Percentiles rank a stretch among this genome's conserved stretches.
Conservation (phyloP, 2,888 invertebrate species). For the Brachyopa scutellaris region DNA sequence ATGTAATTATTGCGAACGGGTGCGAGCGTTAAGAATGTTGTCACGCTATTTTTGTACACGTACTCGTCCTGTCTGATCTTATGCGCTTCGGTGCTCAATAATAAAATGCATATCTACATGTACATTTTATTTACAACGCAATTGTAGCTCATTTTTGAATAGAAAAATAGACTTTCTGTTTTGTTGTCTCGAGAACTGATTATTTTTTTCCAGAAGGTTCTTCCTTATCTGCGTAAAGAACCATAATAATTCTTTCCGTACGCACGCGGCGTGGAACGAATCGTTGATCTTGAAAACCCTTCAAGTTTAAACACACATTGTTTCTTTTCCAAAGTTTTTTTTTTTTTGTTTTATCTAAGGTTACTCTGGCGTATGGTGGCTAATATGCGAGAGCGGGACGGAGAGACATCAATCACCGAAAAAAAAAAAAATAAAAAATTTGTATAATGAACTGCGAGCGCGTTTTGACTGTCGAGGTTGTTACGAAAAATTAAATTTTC, state of each 20-base stretch:
- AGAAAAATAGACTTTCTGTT: not conserved
- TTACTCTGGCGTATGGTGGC: too few relatives aligned
- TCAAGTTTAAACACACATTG: slow-evolving; percentile 15
- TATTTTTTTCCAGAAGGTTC: slow-evolving; percentile 50
- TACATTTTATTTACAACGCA: too few relatives aligned
- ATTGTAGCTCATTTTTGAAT: slow-evolving; percentile 26
- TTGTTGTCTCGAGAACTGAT: not conserved
- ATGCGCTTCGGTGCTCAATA: slow-evolving; percentile 28
- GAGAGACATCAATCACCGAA: slow-evolving; percentile 56
- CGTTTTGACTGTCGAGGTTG: slow-evolving; percentile 61
- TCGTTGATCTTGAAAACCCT: slow-evolving; percentile 55
- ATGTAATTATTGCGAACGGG: slow-evolving; percentile 41
- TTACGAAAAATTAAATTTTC: slow-evolving; percentile 69
- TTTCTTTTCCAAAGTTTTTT: too few relatives aligned
- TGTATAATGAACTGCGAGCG: slow-evolving; percentile 63
- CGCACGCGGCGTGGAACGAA: slow-evolving; percentile 15
- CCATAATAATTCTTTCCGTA: slow-evolving; percentile 9
- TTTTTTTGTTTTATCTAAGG: slow-evolving; percentile 9
- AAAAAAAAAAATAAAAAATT: slow-evolving; percentile 9
- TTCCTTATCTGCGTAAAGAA: slow-evolving; percentile 42
- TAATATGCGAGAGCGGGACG: slow-evolving; percentile 13
- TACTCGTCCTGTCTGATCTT: slow-evolving; percentile 42
- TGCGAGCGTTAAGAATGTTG: not conserved
- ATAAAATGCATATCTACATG: slow-evolving; percentile 47
- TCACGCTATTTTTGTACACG: slow-evolving; percentile 46